Base-by-base conservation (phyloP, 2,797 vertebrate genomes). In the Pelobates cultripes region DNA sequence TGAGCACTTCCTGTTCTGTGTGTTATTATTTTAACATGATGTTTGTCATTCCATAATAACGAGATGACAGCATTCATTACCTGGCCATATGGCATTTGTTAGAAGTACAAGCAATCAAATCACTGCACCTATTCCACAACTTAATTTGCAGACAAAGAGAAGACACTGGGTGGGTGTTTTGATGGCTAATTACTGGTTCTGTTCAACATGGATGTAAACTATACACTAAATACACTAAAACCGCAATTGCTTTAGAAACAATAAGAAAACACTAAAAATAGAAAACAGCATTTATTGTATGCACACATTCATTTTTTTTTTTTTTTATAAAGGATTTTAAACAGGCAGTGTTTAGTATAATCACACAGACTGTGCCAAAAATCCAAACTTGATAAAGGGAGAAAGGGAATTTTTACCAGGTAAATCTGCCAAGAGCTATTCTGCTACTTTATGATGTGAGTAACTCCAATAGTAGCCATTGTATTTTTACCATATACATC, bases 31-130 rank as follows among this genome's bases (percentile, higher is more conserved):
- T 91, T 92, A 95, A 94, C 91, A 91, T 91, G 89, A 87, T 91
- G 89, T 90, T 89, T 94, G 92, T 93, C 91, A 92, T 90, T 93
- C 90, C 90, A 89, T 91, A 95, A 93, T 93, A 93, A 92, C 86
- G 88, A 91, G 88, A 92, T 92, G 91, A 94, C 91, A 93, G 90
- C 86, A 88, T 93, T 92, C 92, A 92, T 93, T 94, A 93, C 88
- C 86, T 88, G 88, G 89, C 92, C 92, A 93, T 92, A 94, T 94
- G 92, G 91, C 88, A 90, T 92, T 89, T 88, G 88, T 90, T 92
- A 91, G 85, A 90, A 90, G 73, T 88, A 86, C 86, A 89, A 81
- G 89, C 85, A 91, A 91, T 89, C 87, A 91, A 82, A 92, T 93
- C 86, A 93, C 87, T 84, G 85, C 69, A 88, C 80, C 89, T 90